A percentile compares a stretch with the other conserved stretches of the same genome.
Evolutionary conservation across 2,888 invertebrate genomes (phyloP).

Genomic region (Cheilosia grossa): DNA sequence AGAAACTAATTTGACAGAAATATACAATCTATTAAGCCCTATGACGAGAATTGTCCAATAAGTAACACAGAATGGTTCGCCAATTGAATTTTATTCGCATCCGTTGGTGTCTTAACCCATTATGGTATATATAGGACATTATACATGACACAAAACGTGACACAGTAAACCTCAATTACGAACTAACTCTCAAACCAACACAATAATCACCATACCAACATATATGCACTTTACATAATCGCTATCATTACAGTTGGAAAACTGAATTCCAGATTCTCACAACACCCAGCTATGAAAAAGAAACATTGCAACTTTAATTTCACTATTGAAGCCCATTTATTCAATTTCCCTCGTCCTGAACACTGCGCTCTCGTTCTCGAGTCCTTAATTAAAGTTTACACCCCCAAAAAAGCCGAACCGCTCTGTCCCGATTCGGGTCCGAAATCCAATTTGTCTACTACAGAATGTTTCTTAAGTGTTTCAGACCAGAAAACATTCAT

Average conservation of each 20-base stretch:
- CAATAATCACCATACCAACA: not conserved
- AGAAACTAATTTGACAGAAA: no score
- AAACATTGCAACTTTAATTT: conserved; percentile 49
- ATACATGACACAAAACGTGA: no score
- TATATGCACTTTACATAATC: conserved; percentile 11
- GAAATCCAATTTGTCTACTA: conserved; percentile 69
- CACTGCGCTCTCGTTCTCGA: conserved; percentile 53
- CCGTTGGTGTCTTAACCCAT: not conserved
- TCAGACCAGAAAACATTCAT: conserved; percentile 64
- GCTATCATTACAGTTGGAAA: conserved; percentile 55
- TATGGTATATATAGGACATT: no score
- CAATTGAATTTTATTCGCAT: not conserved
- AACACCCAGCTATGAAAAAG: conserved; percentile 29
- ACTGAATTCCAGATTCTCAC: conserved; percentile 54
- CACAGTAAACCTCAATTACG: not conserved
- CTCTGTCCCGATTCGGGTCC: conserved; percentile 17
- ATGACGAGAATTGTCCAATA: no score
- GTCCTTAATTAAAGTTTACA: conserved; percentile 68
- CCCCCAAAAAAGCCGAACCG: not conserved
- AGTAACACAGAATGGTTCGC: not conserved
- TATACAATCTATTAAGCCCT: no score
- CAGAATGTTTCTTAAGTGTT: conserved; percentile 70
- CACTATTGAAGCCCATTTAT: conserved; percentile 53
- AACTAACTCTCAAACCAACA: not conserved
- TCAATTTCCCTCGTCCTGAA: conserved; percentile 48